phyloP scores from a whole-genome alignment of 2,113 vertebrate species.

The Eudyptes chrysolophus region DNA sequence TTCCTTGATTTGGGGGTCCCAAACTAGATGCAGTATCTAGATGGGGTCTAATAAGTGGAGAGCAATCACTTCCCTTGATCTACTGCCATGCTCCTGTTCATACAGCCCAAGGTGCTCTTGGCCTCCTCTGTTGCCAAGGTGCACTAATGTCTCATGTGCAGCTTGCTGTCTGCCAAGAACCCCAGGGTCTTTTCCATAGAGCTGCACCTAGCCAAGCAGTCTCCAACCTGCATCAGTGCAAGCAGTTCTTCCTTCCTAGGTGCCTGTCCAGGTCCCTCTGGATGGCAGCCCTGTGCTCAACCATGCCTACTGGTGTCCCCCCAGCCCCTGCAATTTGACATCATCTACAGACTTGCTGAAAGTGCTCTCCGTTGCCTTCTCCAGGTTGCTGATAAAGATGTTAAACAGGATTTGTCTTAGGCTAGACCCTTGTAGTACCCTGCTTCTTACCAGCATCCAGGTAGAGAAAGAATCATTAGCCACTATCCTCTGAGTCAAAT shows the following conservation, averaged over 20 bases:
- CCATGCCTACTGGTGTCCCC: background rate
- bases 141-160: background rate
- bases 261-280: background rate
- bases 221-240: background rate
- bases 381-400: background rate
- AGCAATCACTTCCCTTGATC: background rate
- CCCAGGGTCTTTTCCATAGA: background rate
- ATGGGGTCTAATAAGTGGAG: background rate
- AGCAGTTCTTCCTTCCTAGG: background rate
- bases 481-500: background rate
- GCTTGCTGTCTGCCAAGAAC: background rate
- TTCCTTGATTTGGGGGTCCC: background rate
- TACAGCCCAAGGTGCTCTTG: background rate
- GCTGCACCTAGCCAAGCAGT: background rate
- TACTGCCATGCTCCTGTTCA: background rate
- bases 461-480: background rate
- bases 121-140: background rate
- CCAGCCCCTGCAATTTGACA: accelerated
- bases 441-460: background rate
- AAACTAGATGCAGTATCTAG: background rate
- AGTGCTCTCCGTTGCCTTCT: background rate
- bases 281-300: background rate
- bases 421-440: background rate
- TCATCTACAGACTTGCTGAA: background rate
- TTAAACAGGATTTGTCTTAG: background rate